A percentile compares a stretch with the other conserved stretches of the same genome.
phyloP scores from a whole-genome alignment of 2,888 invertebrate genomes.

The Ptilodon capucinus region DNA sequence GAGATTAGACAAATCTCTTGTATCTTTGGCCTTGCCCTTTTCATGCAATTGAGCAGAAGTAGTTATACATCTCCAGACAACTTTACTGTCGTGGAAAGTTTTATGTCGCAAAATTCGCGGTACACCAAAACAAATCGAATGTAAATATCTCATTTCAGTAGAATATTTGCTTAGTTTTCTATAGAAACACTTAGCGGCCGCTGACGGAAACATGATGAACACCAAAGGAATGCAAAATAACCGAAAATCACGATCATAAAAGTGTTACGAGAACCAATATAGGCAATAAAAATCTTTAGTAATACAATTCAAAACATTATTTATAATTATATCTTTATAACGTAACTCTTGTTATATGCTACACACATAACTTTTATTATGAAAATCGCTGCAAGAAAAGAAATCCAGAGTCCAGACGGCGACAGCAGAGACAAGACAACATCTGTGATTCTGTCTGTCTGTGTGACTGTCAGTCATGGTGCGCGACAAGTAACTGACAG shows the following conservation, averaged over 20 bases:
- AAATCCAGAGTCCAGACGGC: no score
- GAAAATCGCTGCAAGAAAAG: no score
- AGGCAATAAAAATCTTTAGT: no score
- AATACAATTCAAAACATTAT: no score
- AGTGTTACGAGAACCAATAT: not conserved
- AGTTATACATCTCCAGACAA: conserved; percentile 47
- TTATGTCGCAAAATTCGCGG: conserved; percentile 42
- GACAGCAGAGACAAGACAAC: no score
- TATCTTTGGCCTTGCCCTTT: conserved; percentile 46
- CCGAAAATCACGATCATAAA: not conserved
- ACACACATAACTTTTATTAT: no score
- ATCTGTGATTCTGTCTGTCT: no score
- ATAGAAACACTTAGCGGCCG: conserved; percentile 61
- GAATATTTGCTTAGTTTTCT: conserved; percentile 60
- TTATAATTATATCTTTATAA: no score
- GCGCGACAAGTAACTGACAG: no score
- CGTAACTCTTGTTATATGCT: no score
- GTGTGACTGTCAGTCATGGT: no score
- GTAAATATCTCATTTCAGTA: conserved; percentile 55
- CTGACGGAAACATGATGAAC: conserved; percentile 60
- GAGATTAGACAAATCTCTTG: conserved; percentile 17
- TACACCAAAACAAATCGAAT: conserved; percentile 46
- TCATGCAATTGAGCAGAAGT: conserved; percentile 52
- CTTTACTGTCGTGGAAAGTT: conserved; percentile 32
- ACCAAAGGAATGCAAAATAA: no score